Conservation (phyloP, 2,888 invertebrate genomes). For the Idaea aversata region DNA sequence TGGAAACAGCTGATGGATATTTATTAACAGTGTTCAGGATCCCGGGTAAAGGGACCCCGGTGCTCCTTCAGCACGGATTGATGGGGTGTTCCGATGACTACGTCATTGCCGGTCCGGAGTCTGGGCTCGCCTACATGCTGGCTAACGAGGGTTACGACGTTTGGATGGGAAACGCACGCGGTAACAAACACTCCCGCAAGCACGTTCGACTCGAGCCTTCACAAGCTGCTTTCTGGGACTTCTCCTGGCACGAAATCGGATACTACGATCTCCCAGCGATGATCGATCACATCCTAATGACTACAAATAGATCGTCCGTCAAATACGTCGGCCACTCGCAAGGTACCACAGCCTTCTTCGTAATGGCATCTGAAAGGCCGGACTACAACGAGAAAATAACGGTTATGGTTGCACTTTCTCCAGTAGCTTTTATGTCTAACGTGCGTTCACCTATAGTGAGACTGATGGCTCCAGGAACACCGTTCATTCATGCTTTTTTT, state of each 20-base stretch:
- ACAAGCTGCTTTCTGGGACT: slow-evolving; percentile 82
- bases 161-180: slow-evolving; percentile 90
- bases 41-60: slow-evolving; percentile 46
- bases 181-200: slow-evolving; percentile 83
- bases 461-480: slow-evolving; percentile 46
- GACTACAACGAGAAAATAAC: slow-evolving; percentile 79
- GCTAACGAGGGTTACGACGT: slow-evolving; percentile 84
- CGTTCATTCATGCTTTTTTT: slow-evolving; percentile 39
- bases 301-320: slow-evolving; percentile 75
- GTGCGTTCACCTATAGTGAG: slow-evolving; percentile 55
- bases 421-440: slow-evolving; percentile 76
- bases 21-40: slow-evolving; percentile 51
- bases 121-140: slow-evolving; percentile 66
- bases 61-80: slow-evolving; percentile 64
- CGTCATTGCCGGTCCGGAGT: slow-evolving; percentile 50
- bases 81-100: slow-evolving; percentile 60
- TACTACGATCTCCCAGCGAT: slow-evolving; percentile 88
- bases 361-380: slow-evolving; percentile 74
- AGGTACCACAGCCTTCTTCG: slow-evolving; percentile 82
- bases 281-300: slow-evolving; percentile 83
- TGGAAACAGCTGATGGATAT: slow-evolving; percentile 55
- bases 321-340: slow-evolving; percentile 87
- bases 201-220: slow-evolving; percentile 67
- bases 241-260: slow-evolving; percentile 91
- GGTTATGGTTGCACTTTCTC: slow-evolving; percentile 79